These are phyloP conservation scores for Lasioglossum calceatum DNA, from an alignment of 2,888 invertebrate genomes.

Conservation along the genomic window DNA sequence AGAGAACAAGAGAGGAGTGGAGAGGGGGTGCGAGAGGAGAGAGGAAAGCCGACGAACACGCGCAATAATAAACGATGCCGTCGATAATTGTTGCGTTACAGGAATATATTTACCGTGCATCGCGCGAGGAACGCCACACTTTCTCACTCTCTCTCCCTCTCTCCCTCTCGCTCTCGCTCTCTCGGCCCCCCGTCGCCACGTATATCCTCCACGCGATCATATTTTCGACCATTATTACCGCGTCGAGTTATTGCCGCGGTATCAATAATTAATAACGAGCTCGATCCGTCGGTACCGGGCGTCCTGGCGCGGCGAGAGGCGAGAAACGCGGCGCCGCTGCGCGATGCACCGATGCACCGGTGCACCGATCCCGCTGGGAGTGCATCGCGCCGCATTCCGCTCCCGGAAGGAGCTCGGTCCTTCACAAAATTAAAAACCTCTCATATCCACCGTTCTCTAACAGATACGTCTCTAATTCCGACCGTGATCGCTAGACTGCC, in stretches of 20 bases:
- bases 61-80: conserved; percentile 54
- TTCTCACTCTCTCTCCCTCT: background rate
- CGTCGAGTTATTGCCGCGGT: conserved; percentile 56
- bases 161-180: background rate
- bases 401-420: background rate
- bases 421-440: background rate
- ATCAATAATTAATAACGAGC: conserved; percentile 69
- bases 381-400: background rate
- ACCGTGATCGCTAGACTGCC: too few species aligned
- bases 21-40: background rate
- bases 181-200: conserved; percentile 27
- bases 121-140: conserved; percentile 1
- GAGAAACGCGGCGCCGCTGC: background rate
- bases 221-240: conserved; percentile 65
- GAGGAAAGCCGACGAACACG: conserved; percentile 25
- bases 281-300: conserved; percentile 31
- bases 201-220: conserved; percentile 55
- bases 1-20: background rate
- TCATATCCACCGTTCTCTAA: background rate
- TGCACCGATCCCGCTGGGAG: background rate
- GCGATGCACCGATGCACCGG: background rate
- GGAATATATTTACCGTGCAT: conserved; percentile 62
- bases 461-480: background rate
- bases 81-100: conserved; percentile 64
- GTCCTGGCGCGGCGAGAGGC: background rate